phyloP scores from a whole-genome alignment of 2,113 vertebrate genomes.

The Tonatia bakeri region DNA sequence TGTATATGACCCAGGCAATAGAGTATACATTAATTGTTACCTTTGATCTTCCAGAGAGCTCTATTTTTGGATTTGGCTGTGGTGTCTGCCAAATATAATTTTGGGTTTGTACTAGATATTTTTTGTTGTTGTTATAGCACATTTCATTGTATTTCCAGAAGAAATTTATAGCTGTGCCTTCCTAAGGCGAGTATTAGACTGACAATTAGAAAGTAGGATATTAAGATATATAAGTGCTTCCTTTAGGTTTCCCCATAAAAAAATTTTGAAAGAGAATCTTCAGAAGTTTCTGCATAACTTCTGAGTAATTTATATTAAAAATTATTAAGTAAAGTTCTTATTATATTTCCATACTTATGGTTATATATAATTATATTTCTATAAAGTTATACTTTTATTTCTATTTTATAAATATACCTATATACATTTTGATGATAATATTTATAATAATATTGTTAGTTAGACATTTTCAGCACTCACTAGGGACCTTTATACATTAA shows the following conservation, averaged over 20 bases:
- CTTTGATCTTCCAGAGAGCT: slow-evolving; percentile 30
- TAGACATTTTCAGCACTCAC: neutral
- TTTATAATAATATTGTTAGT: neutral
- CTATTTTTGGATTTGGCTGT: slow-evolving; percentile 37
- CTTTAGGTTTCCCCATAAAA: neutral
- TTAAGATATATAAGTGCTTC: neutral
- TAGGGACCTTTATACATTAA: neutral
- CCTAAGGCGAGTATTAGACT: neutral
- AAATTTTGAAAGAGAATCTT: neutral
- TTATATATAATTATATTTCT: neutral
- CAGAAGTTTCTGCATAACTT: neutral
- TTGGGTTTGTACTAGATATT: neutral
- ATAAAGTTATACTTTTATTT: neutral
- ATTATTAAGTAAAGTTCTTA: neutral
- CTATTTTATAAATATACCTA: neutral
- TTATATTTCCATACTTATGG: neutral
- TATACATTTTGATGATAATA: neutral
- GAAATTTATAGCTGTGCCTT: neutral
- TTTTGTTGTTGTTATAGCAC: neutral
- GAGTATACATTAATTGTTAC: slow-evolving; percentile 16
- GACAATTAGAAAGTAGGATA: neutral
- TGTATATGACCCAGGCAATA: neutral
- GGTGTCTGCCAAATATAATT: slow-evolving; percentile 56
- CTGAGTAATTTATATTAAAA: neutral
- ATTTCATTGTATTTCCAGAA: neutral